Percentiles rank a stretch among this genome's conserved stretches.
These are phyloP conservation scores for Muschampia plurimacula DNA, from an alignment of 2,888 invertebrate species.

Conservation along the genomic window DNA sequence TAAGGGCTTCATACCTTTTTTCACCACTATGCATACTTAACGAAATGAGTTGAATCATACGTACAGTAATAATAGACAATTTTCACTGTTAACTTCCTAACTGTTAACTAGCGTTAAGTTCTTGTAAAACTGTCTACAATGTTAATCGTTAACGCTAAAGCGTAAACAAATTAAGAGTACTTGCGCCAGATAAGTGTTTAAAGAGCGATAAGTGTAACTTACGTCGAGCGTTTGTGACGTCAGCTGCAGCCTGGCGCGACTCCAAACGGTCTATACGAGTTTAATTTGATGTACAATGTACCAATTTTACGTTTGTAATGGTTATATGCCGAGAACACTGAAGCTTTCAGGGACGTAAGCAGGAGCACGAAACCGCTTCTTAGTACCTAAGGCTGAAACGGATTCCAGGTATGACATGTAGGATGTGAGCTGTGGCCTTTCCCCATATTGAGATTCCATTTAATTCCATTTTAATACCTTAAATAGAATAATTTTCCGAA, in stretches of 20 bases:
- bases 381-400: too few species aligned
- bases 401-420: too few species aligned
- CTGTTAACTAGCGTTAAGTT: not conserved
- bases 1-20: too few species aligned
- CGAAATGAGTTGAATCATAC: too few species aligned
- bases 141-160: slow-evolving; percentile 5
- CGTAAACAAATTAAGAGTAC: slow-evolving; percentile 25
- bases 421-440: too few species aligned
- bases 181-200: slow-evolving; percentile 28
- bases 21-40: too few species aligned
- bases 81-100: not conserved
- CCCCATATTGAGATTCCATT: too few species aligned
- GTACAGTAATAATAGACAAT: not conserved
- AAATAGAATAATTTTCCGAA: too few species aligned
- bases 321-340: not conserved
- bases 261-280: slow-evolving; percentile 30
- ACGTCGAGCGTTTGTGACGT: slow-evolving; percentile 21
- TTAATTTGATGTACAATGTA: slow-evolving; percentile 32
- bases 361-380: too few species aligned
- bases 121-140: not conserved
- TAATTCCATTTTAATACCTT: too few species aligned
- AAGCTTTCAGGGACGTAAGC: not conserved
- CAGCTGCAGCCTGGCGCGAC: slow-evolving; percentile 34
- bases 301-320: slow-evolving; percentile 9
- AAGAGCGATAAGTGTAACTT: slow-evolving; percentile 33